Conservation (phyloP, 2,113 vertebrate species). For the Castor canadensis region DNA sequence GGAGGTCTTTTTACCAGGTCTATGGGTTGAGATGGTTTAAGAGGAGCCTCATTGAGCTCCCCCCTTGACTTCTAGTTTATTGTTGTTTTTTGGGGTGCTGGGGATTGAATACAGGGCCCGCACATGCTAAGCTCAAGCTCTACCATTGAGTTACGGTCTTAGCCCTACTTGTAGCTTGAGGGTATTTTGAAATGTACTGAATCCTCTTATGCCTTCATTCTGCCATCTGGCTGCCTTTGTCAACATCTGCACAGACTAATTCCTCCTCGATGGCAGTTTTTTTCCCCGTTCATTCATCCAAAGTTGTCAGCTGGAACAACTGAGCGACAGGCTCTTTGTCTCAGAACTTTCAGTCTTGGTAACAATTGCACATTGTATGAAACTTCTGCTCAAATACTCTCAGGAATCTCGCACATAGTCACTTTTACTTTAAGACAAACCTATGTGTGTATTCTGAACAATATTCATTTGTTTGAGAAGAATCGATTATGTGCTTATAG, state of each 20-base stretch:
- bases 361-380: background rate
- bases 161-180: background rate
- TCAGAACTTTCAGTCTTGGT: background rate
- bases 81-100: background rate
- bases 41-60: background rate
- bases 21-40: no score
- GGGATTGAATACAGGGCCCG: background rate
- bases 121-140: background rate
- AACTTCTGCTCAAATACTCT: background rate
- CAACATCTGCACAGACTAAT: background rate
- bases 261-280: background rate
- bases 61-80: background rate
- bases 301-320: background rate
- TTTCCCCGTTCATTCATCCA: background rate
- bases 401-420: background rate
- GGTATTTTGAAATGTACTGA: background rate
- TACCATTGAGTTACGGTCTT: background rate
- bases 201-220: background rate
- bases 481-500: background rate
- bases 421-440: background rate
- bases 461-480: background rate
- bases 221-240: background rate
- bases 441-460: background rate
- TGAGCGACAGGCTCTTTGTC: background rate
- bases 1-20: background rate